Conservation (phyloP, 2,113 vertebrate species). For the Neolamprologus toae region DNA sequence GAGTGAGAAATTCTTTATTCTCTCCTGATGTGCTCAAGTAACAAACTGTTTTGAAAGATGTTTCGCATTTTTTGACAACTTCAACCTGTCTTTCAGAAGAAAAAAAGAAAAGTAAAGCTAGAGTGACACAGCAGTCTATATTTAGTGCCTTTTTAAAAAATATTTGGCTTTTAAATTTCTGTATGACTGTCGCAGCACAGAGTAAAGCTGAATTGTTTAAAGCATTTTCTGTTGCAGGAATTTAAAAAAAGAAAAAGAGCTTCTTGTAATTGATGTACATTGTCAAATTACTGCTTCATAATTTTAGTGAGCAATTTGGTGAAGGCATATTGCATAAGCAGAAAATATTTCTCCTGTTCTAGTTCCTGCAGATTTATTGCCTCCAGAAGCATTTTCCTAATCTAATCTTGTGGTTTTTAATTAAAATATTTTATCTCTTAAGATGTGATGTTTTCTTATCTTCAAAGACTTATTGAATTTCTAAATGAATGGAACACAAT, state of each 20-base stretch:
- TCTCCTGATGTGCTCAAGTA: background rate
- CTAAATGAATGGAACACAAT: background rate
- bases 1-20: background rate
- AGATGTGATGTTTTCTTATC: slow-evolving; percentile 6
- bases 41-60: background rate
- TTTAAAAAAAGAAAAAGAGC: background rate
- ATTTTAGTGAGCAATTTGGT: background rate
- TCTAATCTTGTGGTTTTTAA: slow-evolving; percentile 42
- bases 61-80: background rate
- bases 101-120: background rate
- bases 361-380: background rate
- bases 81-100: background rate
- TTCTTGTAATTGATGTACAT: background rate
- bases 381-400: slow-evolving; percentile 18
- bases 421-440: slow-evolving; percentile 49
- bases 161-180: background rate
- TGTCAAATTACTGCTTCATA: background rate
- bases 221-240: background rate
- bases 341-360: background rate
- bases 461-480: slow-evolving; percentile 29
- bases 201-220: background rate
- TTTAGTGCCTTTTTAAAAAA: background rate
- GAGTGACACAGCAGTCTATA: background rate
- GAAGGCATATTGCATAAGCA: background rate
- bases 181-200: background rate